Conservation (phyloP, 2,113 vertebrate species). For the Piaya cayana region DNA sequence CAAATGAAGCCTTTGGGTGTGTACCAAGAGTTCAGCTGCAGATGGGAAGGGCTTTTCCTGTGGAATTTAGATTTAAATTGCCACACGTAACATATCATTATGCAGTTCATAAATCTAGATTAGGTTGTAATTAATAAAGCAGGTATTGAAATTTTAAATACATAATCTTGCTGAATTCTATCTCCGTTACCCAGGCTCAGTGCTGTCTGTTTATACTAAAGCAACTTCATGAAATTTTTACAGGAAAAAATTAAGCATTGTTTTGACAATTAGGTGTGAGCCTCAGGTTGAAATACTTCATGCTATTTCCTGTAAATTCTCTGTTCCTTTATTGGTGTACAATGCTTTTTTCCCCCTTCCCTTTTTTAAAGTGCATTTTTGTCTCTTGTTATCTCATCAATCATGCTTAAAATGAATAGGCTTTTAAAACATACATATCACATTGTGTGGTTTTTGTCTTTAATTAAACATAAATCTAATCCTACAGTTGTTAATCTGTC, state of each 20-base stretch:
- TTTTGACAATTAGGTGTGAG: neutral
- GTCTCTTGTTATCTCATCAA: neutral
- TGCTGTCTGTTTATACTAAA: neutral
- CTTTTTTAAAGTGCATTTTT: neutral
- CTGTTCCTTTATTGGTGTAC: neutral
- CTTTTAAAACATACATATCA: neutral
- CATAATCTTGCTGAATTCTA: neutral
- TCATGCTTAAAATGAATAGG: neutral
- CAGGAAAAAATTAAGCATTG: neutral
- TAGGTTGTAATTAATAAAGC: neutral
- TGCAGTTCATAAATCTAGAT: neutral
- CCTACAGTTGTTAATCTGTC: neutral
- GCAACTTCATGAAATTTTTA: neutral
- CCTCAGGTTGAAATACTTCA: neutral
- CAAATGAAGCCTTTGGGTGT: constrained; percentile 50
- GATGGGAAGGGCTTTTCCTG: constrained; percentile 71
- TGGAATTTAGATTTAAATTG: constrained; percentile 68
- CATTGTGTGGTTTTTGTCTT: neutral
- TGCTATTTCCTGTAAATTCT: constrained; percentile 5
- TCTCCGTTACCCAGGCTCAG: neutral
- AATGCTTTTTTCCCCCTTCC: neutral
- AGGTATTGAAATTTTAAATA: neutral
- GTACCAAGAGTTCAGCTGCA: constrained; percentile 31
- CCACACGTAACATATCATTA: neutral
- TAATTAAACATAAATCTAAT: neutral